Base-by-base conservation (phyloP, 2,888 invertebrate genomes). In the Neocrepidodera transversa region DNA sequence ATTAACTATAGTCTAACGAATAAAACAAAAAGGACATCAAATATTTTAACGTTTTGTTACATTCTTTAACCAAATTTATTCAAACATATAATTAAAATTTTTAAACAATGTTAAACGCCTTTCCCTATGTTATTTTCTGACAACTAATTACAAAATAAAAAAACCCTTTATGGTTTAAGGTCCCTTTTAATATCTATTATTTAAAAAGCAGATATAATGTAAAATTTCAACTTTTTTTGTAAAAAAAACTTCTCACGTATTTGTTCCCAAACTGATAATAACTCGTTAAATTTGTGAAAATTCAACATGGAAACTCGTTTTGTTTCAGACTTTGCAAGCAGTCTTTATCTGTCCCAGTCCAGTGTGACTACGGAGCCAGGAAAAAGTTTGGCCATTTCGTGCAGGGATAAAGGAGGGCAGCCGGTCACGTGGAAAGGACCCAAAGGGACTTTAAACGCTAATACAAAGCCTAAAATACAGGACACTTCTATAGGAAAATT, bases 401-500 rank as follows among this genome's bases (percentile, higher is more conserved):
- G 63, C 40, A 52, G 45, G 35, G 66, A 68, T 56, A 58, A 43
- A 16, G 55, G 32, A 7, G 66, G 66, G n/a, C 53, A 49, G 26
- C 52, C 63, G 6, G 63, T 68, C 11, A 60, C 47, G 23, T 68
- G 68, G 68, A 51, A 51, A 42, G 65, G 64, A 7, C 66, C 67
- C 23, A 68, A 62, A 40, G 66, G 65, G 23, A 7, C 32, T 13
- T 18, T 63, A 17, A 52, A 36, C 35, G 40, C 53, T 40, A 43
- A 45, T 23, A 63, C 62, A 8, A 52, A 38, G 20, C 62, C 62
- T 16, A 57, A 32, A 49, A 57, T 63, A 36, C 56, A 53, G 18
- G 42, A 43, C 11, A 43, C 57, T 20, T 53, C 62, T 10, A 53
- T 55, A 40, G 74, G 76, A 17, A 74, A 73, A 10, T 64, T 71